These are phyloP conservation scores for Atta texana DNA, from an alignment of 1,140 invertebrate species.

Conservation along the genomic window DNA sequence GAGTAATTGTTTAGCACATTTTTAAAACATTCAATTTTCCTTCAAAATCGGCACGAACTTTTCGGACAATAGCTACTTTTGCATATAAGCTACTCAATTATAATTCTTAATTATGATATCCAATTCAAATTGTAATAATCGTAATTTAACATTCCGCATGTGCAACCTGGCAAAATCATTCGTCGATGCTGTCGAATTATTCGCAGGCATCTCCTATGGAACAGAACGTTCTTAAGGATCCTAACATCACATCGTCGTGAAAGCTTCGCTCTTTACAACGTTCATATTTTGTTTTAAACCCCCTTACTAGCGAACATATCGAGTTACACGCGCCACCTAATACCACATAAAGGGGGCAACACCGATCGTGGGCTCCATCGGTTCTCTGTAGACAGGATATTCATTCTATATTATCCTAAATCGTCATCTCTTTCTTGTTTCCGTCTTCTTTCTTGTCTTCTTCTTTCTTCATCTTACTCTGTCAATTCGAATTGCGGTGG, in stretches of 20 bases:
- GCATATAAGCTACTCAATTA: too few relatives aligned
- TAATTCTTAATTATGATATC: background rate
- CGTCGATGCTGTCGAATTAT: slow-evolving; percentile 5
- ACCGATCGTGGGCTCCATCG: slow-evolving; percentile 67
- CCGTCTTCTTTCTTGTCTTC: slow-evolving; percentile 22
- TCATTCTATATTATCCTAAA: slow-evolving; percentile 80
- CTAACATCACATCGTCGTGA: slow-evolving; percentile 22
- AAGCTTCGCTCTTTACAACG: slow-evolving; percentile 40
- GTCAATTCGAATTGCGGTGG: slow-evolving; percentile 32
- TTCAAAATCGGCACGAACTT: too few relatives aligned
- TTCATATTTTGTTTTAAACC: slow-evolving; percentile 80
- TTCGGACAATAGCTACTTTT: too few relatives aligned
- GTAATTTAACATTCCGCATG: background rate
- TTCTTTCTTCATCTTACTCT: slow-evolving; percentile 2
- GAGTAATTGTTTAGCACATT: too few relatives aligned
- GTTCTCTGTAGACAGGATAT: slow-evolving; percentile 77
- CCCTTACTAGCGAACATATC: slow-evolving; percentile 72
- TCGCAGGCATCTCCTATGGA: slow-evolving; percentile 30
- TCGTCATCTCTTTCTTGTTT: slow-evolving; percentile 48
- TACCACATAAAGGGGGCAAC: slow-evolving; percentile 70
- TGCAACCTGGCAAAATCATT: background rate
- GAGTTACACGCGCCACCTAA: slow-evolving; percentile 78
- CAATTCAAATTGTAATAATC: background rate
- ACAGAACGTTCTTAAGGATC: slow-evolving; percentile 48
- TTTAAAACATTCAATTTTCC: too few relatives aligned